Conservation (phyloP, 2,888 invertebrate genomes). For the Elgonia sp. region DNA sequence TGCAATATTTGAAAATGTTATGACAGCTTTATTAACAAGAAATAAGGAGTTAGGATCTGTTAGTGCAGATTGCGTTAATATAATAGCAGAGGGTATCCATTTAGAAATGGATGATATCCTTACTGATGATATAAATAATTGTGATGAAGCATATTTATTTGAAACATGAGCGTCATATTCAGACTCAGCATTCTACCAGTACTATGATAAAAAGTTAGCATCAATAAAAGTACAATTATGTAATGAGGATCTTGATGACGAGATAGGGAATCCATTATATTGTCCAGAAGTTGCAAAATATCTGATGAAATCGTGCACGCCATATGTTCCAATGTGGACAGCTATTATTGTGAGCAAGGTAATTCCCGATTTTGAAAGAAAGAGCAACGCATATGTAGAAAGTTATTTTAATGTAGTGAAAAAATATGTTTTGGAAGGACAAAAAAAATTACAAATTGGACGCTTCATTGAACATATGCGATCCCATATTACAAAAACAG, state of each 20-base stretch:
- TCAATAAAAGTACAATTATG: too few species aligned
- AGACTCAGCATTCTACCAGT: not conserved
- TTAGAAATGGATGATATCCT: too few species aligned
- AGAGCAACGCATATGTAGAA: constrained; percentile 38
- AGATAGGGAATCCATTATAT: not conserved
- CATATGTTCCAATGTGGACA: constrained; percentile 32
- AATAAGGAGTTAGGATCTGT: not conserved
- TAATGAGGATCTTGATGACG: not conserved
- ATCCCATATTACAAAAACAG: not conserved
- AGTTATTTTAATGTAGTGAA: constrained; percentile 32
- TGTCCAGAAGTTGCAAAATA: not conserved
- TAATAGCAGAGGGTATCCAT: not conserved
- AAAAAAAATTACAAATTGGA: not conserved
- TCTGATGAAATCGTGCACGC: constrained; percentile 34
- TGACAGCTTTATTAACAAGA: not conserved
- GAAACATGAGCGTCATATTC: too few species aligned
- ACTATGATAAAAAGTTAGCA: constrained; percentile 6
- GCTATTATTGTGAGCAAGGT: constrained; percentile 14
- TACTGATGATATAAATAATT: too few species aligned
- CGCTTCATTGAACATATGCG: not conserved
- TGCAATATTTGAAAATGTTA: not conserved
- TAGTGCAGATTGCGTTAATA: not conserved
- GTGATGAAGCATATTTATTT: too few species aligned
- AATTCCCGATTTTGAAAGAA: constrained; percentile 23
- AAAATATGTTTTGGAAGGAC: not conserved